These are phyloP conservation scores for Thereva unica DNA, from an alignment of 2,888 invertebrate genomes.

Conservation along the genomic window DNA sequence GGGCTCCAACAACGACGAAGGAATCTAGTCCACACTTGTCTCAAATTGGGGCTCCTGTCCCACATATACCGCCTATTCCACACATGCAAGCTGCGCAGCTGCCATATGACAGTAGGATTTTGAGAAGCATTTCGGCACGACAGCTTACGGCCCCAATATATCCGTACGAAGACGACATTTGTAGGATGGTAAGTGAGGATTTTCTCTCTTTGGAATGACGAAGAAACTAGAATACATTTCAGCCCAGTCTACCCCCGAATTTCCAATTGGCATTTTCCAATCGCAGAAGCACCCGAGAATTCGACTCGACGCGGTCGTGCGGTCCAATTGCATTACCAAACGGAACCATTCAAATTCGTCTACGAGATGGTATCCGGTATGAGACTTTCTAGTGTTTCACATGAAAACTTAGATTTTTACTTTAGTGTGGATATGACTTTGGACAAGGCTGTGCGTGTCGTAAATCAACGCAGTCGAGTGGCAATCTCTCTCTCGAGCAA, in stretches of 20 bases:
- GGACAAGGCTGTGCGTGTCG: slow-evolving; percentile 70
- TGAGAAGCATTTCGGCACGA: slow-evolving; percentile 49
- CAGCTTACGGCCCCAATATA: slow-evolving; percentile 47
- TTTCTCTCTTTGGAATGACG: not conserved
- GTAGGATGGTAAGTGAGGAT: slow-evolving; percentile 46
- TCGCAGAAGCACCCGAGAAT: slow-evolving; percentile 50
- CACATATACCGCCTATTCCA: slow-evolving; percentile 38
- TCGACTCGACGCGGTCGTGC: slow-evolving; percentile 51
- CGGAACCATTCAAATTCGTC: slow-evolving; percentile 78
- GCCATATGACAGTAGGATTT: slow-evolving; percentile 44
- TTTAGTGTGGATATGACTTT: slow-evolving; percentile 77
- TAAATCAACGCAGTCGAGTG: slow-evolving; percentile 70
- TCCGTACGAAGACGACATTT: slow-evolving; percentile 50
- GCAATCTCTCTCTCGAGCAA: slow-evolving; percentile 79
- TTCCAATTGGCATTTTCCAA: slow-evolving; percentile 49
- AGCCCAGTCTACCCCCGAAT: slow-evolving; percentile 48
- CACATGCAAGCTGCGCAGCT: slow-evolving; percentile 32
- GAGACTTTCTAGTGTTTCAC: slow-evolving; percentile 5
- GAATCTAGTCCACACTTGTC: slow-evolving; percentile 37
- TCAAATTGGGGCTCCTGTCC: slow-evolving; percentile 39
- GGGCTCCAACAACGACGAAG: slow-evolving; percentile 20
- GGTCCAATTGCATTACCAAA: slow-evolving; percentile 67
- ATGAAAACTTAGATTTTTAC: no score
- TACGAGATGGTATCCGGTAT: slow-evolving; percentile 75
- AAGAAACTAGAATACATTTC: slow-evolving; percentile 18